Evolutionary conservation across 2,888 invertebrate species (phyloP).

Genomic region (Yponomeuta plumbellus): DNA sequence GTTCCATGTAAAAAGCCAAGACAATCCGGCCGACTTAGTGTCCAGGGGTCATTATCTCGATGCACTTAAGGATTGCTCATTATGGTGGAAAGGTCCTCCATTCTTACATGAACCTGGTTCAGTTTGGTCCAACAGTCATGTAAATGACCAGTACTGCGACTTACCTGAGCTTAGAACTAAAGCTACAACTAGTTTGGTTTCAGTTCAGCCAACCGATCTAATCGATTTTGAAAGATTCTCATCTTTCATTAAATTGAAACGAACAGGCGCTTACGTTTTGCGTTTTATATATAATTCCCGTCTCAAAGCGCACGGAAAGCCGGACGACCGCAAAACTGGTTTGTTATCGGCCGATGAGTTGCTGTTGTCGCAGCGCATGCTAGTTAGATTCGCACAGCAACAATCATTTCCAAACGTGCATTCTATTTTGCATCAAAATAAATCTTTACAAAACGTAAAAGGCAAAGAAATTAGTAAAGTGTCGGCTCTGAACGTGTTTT

Average conservation of each 20-base stretch:
- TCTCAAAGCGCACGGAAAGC: neutral
- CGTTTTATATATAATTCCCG: neutral
- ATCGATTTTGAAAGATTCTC: neutral
- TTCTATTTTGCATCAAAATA: neutral
- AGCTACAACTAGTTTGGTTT: slow-evolving; percentile 16
- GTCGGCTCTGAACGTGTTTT: slow-evolving; percentile 11
- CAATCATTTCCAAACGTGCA: slow-evolving; percentile 10
- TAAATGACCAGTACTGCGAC: slow-evolving; percentile 18
- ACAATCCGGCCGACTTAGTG: no score
- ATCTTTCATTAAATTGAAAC: neutral
- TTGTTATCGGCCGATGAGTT: neutral
- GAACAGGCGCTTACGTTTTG: neutral
- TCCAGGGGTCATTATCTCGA: no score
- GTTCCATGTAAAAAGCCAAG: slow-evolving; percentile 16
- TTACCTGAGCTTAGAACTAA: slow-evolving; percentile 10
- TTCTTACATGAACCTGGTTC: no score
- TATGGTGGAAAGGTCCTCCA: no score
- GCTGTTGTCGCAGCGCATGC: neutral
- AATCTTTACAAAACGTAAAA: neutral
- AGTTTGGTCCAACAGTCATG: neutral
- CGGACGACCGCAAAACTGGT: neutral
- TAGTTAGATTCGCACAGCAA: neutral
- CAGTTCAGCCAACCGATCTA: slow-evolving; percentile 5
- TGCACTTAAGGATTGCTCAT: no score
- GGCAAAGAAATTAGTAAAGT: slow-evolving; percentile 1